phyloP scores from a whole-genome alignment of 1,140 invertebrate genomes.

The Tribolium castaneum region DNA sequence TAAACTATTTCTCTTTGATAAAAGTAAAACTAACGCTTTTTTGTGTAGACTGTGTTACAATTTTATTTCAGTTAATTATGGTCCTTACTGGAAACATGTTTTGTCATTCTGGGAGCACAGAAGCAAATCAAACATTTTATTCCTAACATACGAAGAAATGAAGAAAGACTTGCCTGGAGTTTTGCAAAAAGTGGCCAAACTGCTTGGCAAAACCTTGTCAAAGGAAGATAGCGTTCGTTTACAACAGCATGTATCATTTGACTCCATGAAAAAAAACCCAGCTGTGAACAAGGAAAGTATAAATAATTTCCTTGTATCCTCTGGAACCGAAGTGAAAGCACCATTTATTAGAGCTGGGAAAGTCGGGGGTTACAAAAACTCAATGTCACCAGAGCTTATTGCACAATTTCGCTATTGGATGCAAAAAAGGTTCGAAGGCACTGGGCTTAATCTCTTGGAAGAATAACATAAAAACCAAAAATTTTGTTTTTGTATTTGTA shows the following conservation, averaged over 20 bases:
- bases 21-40: constrained; percentile 6
- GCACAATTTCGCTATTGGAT: background rate
- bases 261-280: background rate
- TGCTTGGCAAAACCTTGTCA: background rate
- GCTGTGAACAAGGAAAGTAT: background rate
- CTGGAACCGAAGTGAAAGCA: background rate
- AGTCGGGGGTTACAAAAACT: background rate
- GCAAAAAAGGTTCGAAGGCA: background rate
- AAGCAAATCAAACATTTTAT: constrained; percentile 75
- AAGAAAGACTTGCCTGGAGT: constrained; percentile 62
- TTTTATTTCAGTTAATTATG: constrained; percentile 20
- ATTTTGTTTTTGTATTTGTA: background rate
- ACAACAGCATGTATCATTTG: background rate
- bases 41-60: background rate
- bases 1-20: background rate
- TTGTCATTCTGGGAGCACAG: constrained; percentile 74
- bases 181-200: background rate
- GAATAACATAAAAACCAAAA: background rate
- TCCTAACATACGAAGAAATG: constrained; percentile 83
- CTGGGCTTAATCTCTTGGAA: background rate
- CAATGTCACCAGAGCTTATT: background rate
- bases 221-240: background rate
- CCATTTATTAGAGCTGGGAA: background rate
- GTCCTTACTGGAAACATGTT: constrained; percentile 73
- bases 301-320: background rate